These are phyloP conservation scores for Anguilla rostrata DNA, from an alignment of 2,113 vertebrate genomes.

Conservation along the genomic window DNA sequence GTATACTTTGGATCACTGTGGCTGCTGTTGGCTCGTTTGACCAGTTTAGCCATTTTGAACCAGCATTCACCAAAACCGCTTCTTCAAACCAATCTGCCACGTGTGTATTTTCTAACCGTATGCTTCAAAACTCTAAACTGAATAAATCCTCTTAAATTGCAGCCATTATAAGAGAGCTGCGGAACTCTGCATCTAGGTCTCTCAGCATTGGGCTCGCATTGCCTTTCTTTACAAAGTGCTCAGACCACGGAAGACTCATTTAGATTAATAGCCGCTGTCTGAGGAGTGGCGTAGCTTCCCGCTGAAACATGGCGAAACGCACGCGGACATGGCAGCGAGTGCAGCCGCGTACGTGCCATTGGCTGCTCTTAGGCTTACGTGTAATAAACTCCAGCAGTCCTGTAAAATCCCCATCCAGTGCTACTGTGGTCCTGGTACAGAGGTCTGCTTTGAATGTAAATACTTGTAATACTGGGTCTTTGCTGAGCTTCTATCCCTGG, in stretches of 20 bases:
- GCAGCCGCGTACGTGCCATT: not conserved
- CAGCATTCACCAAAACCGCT: too few species aligned
- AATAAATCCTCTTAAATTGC: too few species aligned
- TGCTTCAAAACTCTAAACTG: too few species aligned
- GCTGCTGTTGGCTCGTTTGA: too few species aligned
- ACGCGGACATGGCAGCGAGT: not conserved
- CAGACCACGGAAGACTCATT: not conserved
- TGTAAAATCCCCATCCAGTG: constrained; percentile 46
- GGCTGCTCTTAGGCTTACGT: constrained; percentile 38
- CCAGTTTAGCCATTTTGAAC: too few species aligned
- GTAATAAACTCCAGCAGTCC: constrained; percentile 37
- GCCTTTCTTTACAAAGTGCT: not conserved
- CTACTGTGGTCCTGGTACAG: constrained; percentile 45
- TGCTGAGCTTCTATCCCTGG: constrained; percentile 32
- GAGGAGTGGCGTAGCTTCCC: not conserved
- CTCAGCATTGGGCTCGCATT: not conserved
- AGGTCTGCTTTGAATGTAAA: constrained; percentile 41
- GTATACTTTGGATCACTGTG: too few species aligned
- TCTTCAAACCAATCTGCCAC: too few species aligned
- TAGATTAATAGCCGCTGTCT: constrained; percentile 23
- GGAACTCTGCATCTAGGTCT: not conserved
- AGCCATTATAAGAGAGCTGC: too few species aligned
- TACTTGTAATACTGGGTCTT: constrained; percentile 48
- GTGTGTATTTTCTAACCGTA: too few species aligned
- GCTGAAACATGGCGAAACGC: not conserved